Evolutionary conservation across 2,888 invertebrate species (phyloP).

Genomic region (Parasteatoda lunata): DNA sequence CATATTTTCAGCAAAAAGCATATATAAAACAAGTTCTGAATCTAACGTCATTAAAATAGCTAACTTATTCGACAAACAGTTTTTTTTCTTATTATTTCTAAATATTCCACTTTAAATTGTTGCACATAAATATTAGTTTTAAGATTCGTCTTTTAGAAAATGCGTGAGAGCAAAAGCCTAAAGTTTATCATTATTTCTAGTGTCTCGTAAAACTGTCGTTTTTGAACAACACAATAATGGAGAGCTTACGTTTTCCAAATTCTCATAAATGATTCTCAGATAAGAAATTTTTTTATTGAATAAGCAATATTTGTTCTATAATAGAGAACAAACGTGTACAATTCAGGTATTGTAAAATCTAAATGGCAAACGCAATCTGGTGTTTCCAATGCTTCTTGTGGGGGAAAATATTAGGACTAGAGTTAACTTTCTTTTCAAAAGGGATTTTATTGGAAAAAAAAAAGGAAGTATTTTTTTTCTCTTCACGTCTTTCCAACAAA

Average conservation of each 20-base stretch:
- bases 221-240: background rate
- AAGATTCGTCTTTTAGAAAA: too few relatives aligned
- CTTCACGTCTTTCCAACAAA: background rate
- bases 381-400: background rate
- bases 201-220: background rate
- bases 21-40: too few relatives aligned
- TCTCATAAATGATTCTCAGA: background rate
- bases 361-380: conserved; percentile 2
- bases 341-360: background rate
- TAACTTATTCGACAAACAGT: too few relatives aligned
- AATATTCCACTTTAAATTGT: too few relatives aligned
- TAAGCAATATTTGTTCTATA: background rate
- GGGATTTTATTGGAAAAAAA: conserved; percentile 1
- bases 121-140: too few relatives aligned
- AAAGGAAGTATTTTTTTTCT: background rate
- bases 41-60: too few relatives aligned
- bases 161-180: too few relatives aligned
- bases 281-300: background rate
- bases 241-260: background rate
- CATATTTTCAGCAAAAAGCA: too few relatives aligned
- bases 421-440: background rate
- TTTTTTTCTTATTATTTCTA: too few relatives aligned
- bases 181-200: background rate
- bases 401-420: conserved; percentile 1
- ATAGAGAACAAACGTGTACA: background rate